Conservation (phyloP, 37 sponge, comb jelly and placozoan species). For the Halisarca cf. caerulea region DNA sequence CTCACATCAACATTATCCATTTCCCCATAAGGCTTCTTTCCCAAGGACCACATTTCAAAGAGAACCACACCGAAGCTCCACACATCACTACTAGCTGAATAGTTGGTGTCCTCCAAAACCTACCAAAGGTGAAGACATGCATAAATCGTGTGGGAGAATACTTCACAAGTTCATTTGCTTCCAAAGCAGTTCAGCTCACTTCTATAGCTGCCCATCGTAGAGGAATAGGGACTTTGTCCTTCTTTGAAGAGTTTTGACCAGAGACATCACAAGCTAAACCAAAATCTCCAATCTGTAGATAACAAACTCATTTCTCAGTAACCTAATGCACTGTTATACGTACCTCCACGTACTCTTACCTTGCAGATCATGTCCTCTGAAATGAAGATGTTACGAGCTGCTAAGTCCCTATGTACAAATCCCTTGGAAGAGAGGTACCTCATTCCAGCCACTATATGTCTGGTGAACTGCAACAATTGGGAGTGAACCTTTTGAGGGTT, state of each 20-base stretch:
- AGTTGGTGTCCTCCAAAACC: slow-evolving; percentile 9
- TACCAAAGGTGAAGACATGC: not conserved
- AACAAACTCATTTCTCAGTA: not conserved
- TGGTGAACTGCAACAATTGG: not conserved
- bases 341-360: not conserved
- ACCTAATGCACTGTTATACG: no score
- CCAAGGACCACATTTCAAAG: slow-evolving; percentile 26
- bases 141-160: no score
- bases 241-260: not conserved
- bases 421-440: slow-evolving; percentile 15
- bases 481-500: slow-evolving; percentile 1
- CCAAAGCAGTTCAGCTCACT: not conserved
- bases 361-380: not conserved
- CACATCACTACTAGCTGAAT: not conserved
- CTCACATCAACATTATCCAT: slow-evolving; percentile 12
- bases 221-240: not conserved
- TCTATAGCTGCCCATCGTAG: slow-evolving; percentile 9
- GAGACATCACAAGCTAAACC: slow-evolving; percentile 66
- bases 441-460: slow-evolving; percentile 12
- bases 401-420: slow-evolving; percentile 8
- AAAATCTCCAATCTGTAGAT: slow-evolving; percentile 74
- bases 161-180: no score
- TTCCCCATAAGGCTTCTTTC: slow-evolving; percentile 12
- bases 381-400: slow-evolving; percentile 3
- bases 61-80: slow-evolving; percentile 21